Conservation (phyloP, 2,888 invertebrate genomes). For the Drosophila phalerata region DNA sequence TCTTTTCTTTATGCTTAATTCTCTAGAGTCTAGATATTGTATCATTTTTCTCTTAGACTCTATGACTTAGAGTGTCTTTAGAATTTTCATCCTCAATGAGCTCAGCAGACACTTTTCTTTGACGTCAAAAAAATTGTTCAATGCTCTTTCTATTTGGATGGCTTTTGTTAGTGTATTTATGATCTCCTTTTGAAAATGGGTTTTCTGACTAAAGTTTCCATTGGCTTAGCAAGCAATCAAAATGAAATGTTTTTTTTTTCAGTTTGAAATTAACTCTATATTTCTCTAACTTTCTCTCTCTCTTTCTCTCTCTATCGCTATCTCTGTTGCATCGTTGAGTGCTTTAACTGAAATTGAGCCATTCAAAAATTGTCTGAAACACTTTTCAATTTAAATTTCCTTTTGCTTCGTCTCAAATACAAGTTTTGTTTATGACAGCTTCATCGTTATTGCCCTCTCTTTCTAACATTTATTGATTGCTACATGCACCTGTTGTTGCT, state of each 20-base stretch:
- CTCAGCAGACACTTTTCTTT: constrained; percentile 9
- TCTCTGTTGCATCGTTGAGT: background rate
- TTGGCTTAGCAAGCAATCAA: constrained; percentile 9
- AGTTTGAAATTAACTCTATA: constrained; percentile 4
- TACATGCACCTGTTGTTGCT: constrained; percentile 58
- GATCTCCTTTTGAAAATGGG: constrained; percentile 17
- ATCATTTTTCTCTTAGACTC: background rate
- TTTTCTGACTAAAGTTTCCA: constrained; percentile 8
- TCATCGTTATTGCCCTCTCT: constrained; percentile 12
- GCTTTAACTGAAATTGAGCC: background rate
- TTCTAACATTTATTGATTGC: constrained; percentile 1
- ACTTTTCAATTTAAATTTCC: constrained; percentile 40
- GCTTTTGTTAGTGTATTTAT: constrained; percentile 13
- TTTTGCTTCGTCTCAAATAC: constrained; percentile 10
- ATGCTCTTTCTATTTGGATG: constrained; percentile 1
- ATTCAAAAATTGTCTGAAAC: constrained; percentile 16
- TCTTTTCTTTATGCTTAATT: background rate
- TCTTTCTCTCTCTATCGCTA: background rate
- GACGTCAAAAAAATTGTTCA: background rate
- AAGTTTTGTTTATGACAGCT: constrained; percentile 70
- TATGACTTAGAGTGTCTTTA: too few relatives aligned
- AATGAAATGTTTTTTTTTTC: constrained; percentile 14
- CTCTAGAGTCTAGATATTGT: background rate
- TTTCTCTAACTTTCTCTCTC: background rate
- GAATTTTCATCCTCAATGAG: constrained; percentile 2